Base-by-base conservation (phyloP, 2,113 vertebrate genomes). In the Columbina picui region DNA sequence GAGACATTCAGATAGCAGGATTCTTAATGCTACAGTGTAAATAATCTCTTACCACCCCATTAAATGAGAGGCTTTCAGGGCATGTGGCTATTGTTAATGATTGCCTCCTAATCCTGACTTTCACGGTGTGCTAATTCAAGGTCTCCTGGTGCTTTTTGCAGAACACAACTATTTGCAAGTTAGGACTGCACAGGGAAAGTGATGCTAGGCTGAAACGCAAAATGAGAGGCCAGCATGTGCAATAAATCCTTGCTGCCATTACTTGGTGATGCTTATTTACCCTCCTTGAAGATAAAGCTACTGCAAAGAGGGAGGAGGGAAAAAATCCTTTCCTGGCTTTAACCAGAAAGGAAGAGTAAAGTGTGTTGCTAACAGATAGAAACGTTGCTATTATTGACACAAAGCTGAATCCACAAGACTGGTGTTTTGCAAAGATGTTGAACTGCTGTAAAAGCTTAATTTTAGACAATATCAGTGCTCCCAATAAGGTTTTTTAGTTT, bases 11-110 rank as follows among this genome's bases (percentile, higher is more conserved):
- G 67, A 67, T 88, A 93, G 69, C 63, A 30, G 82, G 82, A 47
- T 83, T 78, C 89, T 91, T 81, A 74, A 85, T 45, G 38, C 34
- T 92, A 83, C 84, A 70, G 67, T 41, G 71, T 84, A 88, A 95
- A 94, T 95, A 96, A 90, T 93, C 59, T 96, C 82, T 87, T 81
- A 34, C 22, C 41, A 43, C 59, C n/a, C 70, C 38, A 71, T 67
- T 74, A 89, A 87, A 82, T 27, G 55, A 88, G 89, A 83, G 38
- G 29, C 43, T 96, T 77, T 41, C 45, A 43, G 89, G 77, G 50
- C 63, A 73, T 16, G 57, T 7, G 38, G 81, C 57, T 74, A 10
- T 67, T 87, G 89, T 47, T 82, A 69, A 73, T 61, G 65, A 38
- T 13, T 0, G 0, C n/a, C n/a, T 94, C 64, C 79, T 76, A 83